A percentile compares a stretch with the other conserved stretches of the same genome.
These are phyloP conservation scores for Amphipyra tragopoginis DNA, from an alignment of 2,888 invertebrate species.

Conservation along the genomic window DNA sequence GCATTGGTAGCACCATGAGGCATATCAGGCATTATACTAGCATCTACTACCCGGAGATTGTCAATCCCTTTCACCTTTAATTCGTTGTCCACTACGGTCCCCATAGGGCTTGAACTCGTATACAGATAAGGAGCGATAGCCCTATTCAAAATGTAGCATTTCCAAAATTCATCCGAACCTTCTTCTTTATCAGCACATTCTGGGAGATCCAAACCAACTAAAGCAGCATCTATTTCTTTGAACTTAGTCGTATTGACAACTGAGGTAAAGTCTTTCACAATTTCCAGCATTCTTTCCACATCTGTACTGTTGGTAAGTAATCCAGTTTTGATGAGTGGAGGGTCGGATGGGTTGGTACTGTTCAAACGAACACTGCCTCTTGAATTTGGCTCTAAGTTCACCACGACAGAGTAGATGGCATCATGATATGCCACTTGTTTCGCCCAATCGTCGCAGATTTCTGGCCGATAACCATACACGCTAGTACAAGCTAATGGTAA, in stretches of 20 bases:
- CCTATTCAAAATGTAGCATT: constrained; percentile 66
- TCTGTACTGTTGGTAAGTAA: constrained; percentile 31
- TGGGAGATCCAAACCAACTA: constrained; percentile 47
- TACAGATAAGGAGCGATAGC: constrained; percentile 92
- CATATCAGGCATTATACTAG: constrained; percentile 82
- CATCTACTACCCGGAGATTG: constrained; percentile 59
- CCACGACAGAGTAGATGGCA: constrained; percentile 40
- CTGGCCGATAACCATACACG: constrained; percentile 6
- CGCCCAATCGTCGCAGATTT: constrained; percentile 75
- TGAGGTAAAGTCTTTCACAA: constrained; percentile 41
- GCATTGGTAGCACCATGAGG: constrained; percentile 89
- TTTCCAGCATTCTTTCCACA: constrained; percentile 19
- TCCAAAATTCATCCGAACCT: constrained; percentile 54
- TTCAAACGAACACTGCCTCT: constrained; percentile 59
- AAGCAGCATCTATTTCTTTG: constrained; percentile 41
- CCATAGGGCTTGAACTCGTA: constrained; percentile 93
- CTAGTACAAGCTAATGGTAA: constrained; percentile 12
- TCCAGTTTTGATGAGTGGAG: constrained; percentile 50
- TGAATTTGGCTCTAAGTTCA: constrained; percentile 72
- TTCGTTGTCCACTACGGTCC: constrained; percentile 91
- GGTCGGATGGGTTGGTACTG: constrained; percentile 50
- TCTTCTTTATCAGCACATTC: constrained; percentile 50
- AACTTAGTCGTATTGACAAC: constrained; percentile 52
- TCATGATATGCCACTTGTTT: constrained; percentile 35
- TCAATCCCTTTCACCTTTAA: constrained; percentile 68